These are phyloP conservation scores for Cephus sareptanus DNA, from an alignment of 2,888 invertebrate genomes.

Conservation along the genomic window DNA sequence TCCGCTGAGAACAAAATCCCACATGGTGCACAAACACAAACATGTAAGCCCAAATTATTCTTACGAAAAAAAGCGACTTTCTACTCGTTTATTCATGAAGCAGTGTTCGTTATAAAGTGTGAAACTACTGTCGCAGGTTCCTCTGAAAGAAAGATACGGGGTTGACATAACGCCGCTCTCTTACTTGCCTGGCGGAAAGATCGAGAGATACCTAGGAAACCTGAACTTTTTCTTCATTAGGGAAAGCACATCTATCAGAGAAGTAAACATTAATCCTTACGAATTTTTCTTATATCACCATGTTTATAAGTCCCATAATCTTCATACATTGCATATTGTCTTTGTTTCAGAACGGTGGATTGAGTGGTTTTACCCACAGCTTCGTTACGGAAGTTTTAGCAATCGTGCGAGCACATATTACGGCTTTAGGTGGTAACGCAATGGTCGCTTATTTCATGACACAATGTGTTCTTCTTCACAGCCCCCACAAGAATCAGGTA, in stretches of 20 bases:
- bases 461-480: slow-evolving; percentile 90
- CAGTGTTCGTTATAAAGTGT: background rate
- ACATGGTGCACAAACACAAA: slow-evolving; percentile 52
- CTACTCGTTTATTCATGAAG: background rate
- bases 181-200: slow-evolving; percentile 80
- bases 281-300: slow-evolving; percentile 3
- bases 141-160: slow-evolving; percentile 71
- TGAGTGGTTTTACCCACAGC: slow-evolving; percentile 94
- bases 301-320: background rate
- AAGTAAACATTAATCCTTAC: slow-evolving; percentile 66
- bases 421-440: slow-evolving; percentile 93
- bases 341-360: slow-evolving; percentile 79
- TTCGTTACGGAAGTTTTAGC: slow-evolving; percentile 94
- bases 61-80: background rate
- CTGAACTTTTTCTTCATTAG: slow-evolving; percentile 95
- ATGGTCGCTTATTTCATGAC: slow-evolving; percentile 94
- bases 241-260: slow-evolving; percentile 92
- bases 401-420: slow-evolving; percentile 92
- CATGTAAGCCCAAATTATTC: slow-evolving; percentile 43
- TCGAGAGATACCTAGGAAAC: slow-evolving; percentile 88
- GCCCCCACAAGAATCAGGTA: slow-evolving; percentile 97
- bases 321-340: slow-evolving; percentile 9
- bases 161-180: slow-evolving; percentile 86
- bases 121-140: slow-evolving; percentile 46
- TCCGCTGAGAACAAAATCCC: slow-evolving; percentile 66